Evolutionary conservation across 2,113 vertebrate species (phyloP).

Genomic region (Synchiropus splendidus): DNA sequence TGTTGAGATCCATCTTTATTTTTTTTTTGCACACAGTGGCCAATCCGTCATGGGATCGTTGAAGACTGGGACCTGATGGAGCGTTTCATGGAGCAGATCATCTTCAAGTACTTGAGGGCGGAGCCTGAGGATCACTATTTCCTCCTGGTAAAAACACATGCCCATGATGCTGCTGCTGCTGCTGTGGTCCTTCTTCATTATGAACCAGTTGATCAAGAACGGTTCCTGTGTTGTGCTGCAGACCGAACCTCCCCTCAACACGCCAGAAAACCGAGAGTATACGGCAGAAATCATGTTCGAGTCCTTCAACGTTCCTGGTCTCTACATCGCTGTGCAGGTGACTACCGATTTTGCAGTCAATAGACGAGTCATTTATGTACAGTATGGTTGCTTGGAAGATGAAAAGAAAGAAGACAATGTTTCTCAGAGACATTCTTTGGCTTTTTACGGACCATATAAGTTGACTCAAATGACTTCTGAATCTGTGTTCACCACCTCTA

Average conservation of each 20-base stretch:
- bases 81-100: conserved; percentile 98
- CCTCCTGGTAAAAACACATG: conserved; percentile 78
- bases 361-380: no score
- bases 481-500: no score
- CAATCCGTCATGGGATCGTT: conserved; percentile 95
- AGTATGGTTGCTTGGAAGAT: no score
- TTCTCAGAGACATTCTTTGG: no score
- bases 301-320: conserved; percentile 95
- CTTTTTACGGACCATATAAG: no score
- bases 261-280: conserved; percentile 97
- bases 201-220: no score
- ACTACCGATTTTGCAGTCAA: background rate
- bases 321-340: conserved; percentile 98
- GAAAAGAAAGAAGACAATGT: no score
- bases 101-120: conserved; percentile 96
- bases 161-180: no score
- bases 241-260: conserved; percentile 97
- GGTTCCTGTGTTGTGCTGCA: conserved; percentile 29
- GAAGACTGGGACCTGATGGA: conserved; percentile 99
- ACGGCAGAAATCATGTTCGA: conserved; percentile 99
- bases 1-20: background rate
- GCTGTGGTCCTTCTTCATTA: no score
- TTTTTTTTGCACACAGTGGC: conserved; percentile 73
- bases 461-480: no score
- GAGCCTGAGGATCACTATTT: conserved; percentile 99